Conservation (phyloP, 37 sponge, comb jelly and placozoan species). For the Mnemiopsis leidyi region DNA sequence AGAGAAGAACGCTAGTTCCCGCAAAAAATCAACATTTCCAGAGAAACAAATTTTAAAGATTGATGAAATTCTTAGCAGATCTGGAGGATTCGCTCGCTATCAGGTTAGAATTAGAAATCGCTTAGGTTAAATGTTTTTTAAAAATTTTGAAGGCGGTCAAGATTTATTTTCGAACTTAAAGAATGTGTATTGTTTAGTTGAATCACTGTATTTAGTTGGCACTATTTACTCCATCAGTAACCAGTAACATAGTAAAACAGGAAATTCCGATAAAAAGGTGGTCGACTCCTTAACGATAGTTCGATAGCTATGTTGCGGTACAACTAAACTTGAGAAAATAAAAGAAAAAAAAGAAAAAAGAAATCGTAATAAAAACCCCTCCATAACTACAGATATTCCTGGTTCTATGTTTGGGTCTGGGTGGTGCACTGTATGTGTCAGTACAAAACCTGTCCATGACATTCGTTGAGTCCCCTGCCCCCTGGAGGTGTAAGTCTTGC, state of each 20-base stretch:
- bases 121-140: too few relatives aligned
- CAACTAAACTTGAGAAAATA: too few relatives aligned
- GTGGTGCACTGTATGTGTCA: constrained; percentile 17
- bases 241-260: too few relatives aligned
- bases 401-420: not conserved
- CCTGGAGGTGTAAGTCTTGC: not conserved
- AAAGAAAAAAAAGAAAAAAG: too few relatives aligned
- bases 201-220: not conserved
- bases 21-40: not conserved
- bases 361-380: too few relatives aligned
- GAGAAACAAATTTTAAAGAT: not conserved
- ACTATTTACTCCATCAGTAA: too few relatives aligned
- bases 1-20: not conserved
- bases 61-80: not conserved
- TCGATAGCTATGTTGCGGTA: too few relatives aligned
- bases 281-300: too few relatives aligned
- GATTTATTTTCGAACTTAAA: not conserved
- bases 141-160: too few relatives aligned
- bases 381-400: constrained; percentile 25
- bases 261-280: too few relatives aligned
- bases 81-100: constrained; percentile 24
- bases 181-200: not conserved
- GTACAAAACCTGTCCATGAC: constrained; percentile 45
- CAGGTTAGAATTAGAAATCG: too few relatives aligned
- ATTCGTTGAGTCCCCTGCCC: not conserved